These are phyloP conservation scores for Uloborus plumipes DNA, from an alignment of 2,888 invertebrate species.

Conservation along the genomic window DNA sequence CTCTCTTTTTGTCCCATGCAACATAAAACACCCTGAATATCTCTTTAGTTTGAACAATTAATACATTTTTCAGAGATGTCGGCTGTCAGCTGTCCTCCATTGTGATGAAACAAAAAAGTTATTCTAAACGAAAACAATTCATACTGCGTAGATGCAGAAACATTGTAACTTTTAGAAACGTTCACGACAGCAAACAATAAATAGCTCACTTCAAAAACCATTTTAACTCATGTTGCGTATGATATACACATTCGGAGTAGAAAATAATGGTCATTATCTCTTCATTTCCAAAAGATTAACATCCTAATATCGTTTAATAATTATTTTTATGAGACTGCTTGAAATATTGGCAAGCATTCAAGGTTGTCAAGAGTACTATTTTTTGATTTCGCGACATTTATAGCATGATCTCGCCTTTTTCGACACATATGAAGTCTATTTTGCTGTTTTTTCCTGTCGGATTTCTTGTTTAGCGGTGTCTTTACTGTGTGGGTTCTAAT, in stretches of 20 bases:
- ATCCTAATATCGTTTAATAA: constrained; percentile 42
- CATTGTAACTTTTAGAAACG: no score
- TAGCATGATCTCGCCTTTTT: constrained; percentile 32
- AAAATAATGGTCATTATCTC: constrained; percentile 46
- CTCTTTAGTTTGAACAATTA: no score
- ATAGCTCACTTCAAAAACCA: no score
- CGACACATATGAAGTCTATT: constrained; percentile 16
- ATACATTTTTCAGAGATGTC: no score
- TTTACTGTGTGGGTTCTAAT: constrained; percentile 7
- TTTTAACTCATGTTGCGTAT: no score
- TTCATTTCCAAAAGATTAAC: constrained; percentile 47
- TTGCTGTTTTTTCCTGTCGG: not conserved
- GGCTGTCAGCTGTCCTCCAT: no score
- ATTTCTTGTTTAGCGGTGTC: constrained; percentile 1
- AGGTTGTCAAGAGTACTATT: constrained; percentile 31
- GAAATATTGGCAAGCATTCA: constrained; percentile 55
- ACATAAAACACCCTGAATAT: no score
- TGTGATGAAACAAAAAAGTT: no score
- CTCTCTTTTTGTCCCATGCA: no score
- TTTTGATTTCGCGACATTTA: constrained; percentile 37
- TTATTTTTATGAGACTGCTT: constrained; percentile 32
- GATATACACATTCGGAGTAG: not conserved
- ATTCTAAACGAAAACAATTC: no score
- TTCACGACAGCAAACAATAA: no score
- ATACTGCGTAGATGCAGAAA: no score